phyloP scores from a whole-genome alignment of 2,888 invertebrate genomes.

The Frankliniella intonsa region DNA sequence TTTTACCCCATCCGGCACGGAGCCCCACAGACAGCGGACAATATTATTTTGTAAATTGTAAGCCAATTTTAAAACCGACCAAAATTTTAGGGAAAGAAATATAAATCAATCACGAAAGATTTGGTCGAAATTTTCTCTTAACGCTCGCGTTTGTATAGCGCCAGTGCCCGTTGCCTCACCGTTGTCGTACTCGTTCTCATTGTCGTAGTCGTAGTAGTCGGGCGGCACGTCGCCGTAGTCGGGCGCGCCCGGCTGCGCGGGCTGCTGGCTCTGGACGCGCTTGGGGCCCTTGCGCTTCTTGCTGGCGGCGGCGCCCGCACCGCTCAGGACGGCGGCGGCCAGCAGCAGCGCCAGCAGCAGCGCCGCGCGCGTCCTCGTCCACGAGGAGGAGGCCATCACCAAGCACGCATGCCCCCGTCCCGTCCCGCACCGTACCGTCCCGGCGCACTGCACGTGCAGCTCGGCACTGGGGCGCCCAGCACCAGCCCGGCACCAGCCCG shows the following conservation, averaged over 20 bases:
- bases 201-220: constrained; percentile 35
- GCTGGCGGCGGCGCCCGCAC: neutral
- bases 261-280: constrained; percentile 23
- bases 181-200: constrained; percentile 30
- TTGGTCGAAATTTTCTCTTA: too few species aligned
- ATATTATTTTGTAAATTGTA: too few species aligned
- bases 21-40: too few species aligned
- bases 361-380: neutral
- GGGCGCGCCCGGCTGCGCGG: constrained; percentile 24
- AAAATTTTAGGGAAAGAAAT: too few species aligned
- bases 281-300: neutral
- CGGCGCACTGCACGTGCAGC: neutral
- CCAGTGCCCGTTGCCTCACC: too few species aligned
- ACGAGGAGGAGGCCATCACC: neutral
- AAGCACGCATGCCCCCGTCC: neutral
- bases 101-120: too few species aligned
- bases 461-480: neutral
- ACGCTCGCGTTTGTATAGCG: too few species aligned
- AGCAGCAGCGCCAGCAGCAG: neutral
- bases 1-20: too few species aligned
- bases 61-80: too few species aligned
- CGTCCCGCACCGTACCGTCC: neutral
- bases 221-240: constrained; percentile 32
- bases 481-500: neutral
- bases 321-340: constrained; percentile 31